Percentiles rank a stretch among this genome's conserved stretches.
Evolutionary conservation across 2,888 invertebrate genomes (phyloP).

Genomic region (Mantis religiosa): DNA sequence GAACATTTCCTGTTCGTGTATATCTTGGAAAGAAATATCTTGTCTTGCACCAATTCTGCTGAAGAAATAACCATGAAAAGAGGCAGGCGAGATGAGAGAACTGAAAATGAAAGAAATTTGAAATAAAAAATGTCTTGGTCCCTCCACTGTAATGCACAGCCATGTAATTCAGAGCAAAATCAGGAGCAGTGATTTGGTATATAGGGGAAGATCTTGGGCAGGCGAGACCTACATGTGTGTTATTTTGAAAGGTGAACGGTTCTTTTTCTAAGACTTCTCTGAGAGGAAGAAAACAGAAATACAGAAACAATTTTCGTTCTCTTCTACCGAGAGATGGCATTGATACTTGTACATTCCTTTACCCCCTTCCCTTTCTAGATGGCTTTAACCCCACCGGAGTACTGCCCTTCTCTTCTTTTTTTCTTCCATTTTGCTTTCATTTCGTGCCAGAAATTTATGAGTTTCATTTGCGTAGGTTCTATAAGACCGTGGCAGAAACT

Average conservation of each 20-base stretch:
- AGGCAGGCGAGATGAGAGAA: not conserved
- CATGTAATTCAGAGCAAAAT: not conserved
- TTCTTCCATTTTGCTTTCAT: conserved; percentile 21
- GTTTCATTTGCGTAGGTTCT: conserved; percentile 30
- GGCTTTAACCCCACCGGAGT: not conserved
- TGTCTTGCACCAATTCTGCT: conserved; percentile 4
- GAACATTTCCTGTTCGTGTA: not conserved
- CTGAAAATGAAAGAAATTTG: conserved; percentile 8
- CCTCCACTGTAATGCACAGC: not conserved
- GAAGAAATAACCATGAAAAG: not conserved
- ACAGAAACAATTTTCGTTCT: conserved; percentile 9
- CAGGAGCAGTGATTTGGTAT: not conserved
- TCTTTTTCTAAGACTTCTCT: not conserved
- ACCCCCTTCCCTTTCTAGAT: not conserved
- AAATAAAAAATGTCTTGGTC: conserved; percentile 11
- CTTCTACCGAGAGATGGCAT: conserved; percentile 18
- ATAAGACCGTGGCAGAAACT: conserved; percentile 19
- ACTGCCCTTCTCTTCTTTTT: not conserved
- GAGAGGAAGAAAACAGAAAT: not conserved
- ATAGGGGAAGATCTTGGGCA: too few relatives aligned
- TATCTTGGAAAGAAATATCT: conserved; percentile 1
- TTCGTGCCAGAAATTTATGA: conserved; percentile 28
- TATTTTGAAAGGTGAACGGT: not conserved
- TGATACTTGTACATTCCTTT: conserved; percentile 14
- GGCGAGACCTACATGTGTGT: too few relatives aligned